Evolutionary conservation across 1,140 invertebrate species (phyloP).

Genomic region (Aphelenchoides besseyi): DNA sequence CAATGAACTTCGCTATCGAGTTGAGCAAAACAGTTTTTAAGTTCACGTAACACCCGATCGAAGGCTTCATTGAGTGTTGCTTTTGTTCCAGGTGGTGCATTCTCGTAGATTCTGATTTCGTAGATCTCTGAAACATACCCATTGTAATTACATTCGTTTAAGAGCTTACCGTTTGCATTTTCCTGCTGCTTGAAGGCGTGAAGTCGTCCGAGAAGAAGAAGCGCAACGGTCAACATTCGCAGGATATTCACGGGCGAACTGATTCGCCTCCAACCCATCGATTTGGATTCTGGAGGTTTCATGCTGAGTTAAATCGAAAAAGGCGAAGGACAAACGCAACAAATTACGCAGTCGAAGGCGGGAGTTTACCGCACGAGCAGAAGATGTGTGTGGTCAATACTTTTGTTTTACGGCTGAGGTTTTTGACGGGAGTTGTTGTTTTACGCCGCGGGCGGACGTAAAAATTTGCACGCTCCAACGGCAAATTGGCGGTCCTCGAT

Average conservation of each 20-base stretch:
- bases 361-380: no score
- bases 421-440: no score
- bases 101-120: slow-evolving; percentile 47
- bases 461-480: background rate
- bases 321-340: no score
- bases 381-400: no score
- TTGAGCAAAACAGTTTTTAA: slow-evolving; percentile 52
- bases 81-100: slow-evolving; percentile 52
- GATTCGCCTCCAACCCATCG: no score
- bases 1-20: slow-evolving; percentile 43
- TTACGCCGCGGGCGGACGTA: background rate
- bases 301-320: no score
- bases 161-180: slow-evolving; percentile 7
- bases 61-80: slow-evolving; percentile 51
- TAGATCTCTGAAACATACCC: slow-evolving; percentile 42
- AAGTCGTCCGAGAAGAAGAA: background rate
- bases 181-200: slow-evolving; percentile 18
- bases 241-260: no score
- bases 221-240: slow-evolving; percentile 12
- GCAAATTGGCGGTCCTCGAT: background rate
- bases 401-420: background rate
- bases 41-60: slow-evolving; percentile 36
- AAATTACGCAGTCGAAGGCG: no score
- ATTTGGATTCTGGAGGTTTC: no score
- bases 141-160: background rate